These are phyloP conservation scores for Lipotes vexillifer DNA, from an alignment of 2,113 vertebrate species.

Conservation along the genomic window DNA sequence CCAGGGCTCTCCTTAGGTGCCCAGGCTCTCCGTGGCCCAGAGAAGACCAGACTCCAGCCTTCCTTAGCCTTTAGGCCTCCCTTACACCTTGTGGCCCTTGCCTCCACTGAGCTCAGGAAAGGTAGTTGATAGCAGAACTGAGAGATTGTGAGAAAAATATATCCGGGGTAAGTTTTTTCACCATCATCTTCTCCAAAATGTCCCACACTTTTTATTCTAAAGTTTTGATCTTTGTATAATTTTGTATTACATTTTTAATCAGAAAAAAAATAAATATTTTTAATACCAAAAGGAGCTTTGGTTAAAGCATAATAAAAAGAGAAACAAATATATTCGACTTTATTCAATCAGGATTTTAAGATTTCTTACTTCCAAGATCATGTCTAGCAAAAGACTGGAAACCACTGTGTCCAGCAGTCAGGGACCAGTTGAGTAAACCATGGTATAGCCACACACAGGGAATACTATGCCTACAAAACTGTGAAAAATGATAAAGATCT, in stretches of 20 bases:
- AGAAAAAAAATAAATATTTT: neutral
- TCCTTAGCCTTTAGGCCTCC: neutral
- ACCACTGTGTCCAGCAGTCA: neutral
- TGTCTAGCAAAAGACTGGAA: neutral
- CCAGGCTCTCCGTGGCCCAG: neutral
- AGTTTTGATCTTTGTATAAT: neutral
- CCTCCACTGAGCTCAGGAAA: neutral
- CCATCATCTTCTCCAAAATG: neutral
- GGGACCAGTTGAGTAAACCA: neutral
- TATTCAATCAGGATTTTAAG: neutral
- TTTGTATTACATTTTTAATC: neutral
- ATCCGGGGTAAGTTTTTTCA: neutral
- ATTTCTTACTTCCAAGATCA: neutral
- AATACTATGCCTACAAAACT: neutral
- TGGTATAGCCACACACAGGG: neutral
- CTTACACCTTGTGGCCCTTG: too few relatives aligned
- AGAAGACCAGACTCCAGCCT: neutral
- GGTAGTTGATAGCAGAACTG: neutral
- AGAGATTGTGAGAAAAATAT: neutral
- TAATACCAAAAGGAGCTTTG: neutral
- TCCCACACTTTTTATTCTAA: neutral
- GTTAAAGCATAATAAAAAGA: neutral
- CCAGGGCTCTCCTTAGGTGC: neutral
- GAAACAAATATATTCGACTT: neutral
- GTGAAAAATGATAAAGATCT: neutral